Conservation (phyloP, 2,797 vertebrate genomes). For the Helostoma temminkii region DNA sequence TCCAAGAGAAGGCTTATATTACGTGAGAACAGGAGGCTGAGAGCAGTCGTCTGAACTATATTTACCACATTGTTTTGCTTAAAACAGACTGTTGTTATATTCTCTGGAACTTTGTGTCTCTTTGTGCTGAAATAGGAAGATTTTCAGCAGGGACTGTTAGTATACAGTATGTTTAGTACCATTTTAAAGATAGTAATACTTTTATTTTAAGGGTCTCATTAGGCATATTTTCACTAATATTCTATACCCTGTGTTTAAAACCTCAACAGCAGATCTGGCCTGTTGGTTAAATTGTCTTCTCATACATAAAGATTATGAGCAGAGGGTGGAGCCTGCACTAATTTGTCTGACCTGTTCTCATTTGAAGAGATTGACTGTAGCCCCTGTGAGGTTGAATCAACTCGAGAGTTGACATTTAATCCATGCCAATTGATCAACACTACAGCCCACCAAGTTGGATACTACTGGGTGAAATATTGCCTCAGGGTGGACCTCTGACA, state of each 20-base stretch:
- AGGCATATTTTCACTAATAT: constrained; percentile 36
- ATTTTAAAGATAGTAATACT: constrained; percentile 34
- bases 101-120: constrained; percentile 35
- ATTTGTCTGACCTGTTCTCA: constrained; percentile 60
- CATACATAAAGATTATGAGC: constrained; percentile 48
- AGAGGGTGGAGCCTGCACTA: constrained; percentile 30
- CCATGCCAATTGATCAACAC: constrained; percentile 77
- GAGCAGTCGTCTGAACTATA: constrained; percentile 28
- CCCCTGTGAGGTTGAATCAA: constrained; percentile 59
- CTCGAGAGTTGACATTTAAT: constrained; percentile 80
- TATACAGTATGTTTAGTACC: constrained; percentile 53
- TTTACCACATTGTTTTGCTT: constrained; percentile 29
- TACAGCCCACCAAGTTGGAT: constrained; percentile 57
- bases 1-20: constrained; percentile 22
- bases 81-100: constrained; percentile 30
- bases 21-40: constrained; percentile 29
- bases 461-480: constrained; percentile 56
- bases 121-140: constrained; percentile 36
- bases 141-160: constrained; percentile 45
- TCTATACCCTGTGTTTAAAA: not conserved
- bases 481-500: constrained; percentile 59
- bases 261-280: not conserved
- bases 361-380: constrained; percentile 56
- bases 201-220: constrained; percentile 54
- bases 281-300: constrained; percentile 20